Percentiles rank a stretch among this genome's conserved stretches.
Conservation (phyloP, 2,113 vertebrate species). For the Hipposideros armiger region DNA sequence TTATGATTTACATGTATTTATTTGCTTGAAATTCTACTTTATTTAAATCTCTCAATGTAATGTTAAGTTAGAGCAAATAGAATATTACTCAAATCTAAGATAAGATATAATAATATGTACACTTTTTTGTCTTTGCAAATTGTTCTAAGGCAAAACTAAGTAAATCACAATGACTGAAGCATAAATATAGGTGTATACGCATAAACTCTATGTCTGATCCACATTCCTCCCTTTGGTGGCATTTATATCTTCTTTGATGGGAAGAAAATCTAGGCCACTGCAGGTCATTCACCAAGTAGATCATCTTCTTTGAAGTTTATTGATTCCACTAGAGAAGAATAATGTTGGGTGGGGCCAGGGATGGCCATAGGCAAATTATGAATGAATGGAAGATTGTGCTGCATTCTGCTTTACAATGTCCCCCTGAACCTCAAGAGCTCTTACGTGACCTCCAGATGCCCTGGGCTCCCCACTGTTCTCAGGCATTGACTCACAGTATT, state of each 20-base stretch:
- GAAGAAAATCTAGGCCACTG: background rate
- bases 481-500: background rate
- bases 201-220: background rate
- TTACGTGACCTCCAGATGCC: background rate
- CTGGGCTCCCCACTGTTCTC: background rate
- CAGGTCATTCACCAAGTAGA: background rate
- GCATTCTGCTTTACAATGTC: constrained; percentile 4
- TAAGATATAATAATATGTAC: background rate
- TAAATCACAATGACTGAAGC: background rate
- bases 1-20: background rate
- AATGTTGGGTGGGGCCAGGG: background rate
- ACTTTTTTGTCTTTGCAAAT: background rate
- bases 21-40: constrained; percentile 40
- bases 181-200: background rate
- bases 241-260: constrained; percentile 44
- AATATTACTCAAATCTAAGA: background rate
- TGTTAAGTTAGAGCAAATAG: background rate
- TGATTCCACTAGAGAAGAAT: constrained; percentile 15
- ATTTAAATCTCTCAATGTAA: background rate
- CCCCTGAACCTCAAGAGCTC: background rate
- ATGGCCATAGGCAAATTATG: constrained; percentile 6
- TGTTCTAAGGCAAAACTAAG: background rate
- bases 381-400: background rate
- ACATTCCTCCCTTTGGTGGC: background rate
- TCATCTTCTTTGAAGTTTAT: constrained; percentile 38